Base-by-base conservation (phyloP, 2,113 vertebrate genomes). In the Macquaria australasica region DNA sequence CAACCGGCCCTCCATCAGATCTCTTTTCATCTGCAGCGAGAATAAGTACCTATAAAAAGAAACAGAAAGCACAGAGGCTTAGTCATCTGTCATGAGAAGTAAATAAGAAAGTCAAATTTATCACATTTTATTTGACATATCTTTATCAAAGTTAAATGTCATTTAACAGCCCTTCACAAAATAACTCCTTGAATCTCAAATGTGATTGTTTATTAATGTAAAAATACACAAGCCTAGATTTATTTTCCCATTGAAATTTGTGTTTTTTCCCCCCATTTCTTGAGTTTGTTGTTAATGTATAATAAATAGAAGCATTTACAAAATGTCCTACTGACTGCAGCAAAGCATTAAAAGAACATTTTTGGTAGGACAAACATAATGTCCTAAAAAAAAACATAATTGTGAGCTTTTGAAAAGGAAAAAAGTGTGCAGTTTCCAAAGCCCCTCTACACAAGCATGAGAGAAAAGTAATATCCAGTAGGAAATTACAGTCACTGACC, bases 1-100 rank as follows among this genome's bases (percentile, higher is more conserved):
- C 93, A 99, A 92, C 8, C 93, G 95, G 58, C 96, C 96, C 76
- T 99, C 98, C 45, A 95, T 95, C 76, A 99, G 90, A 93, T 99
- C 98, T 64, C 98, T 96, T 93, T 98, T 99, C 84, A 99, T 97
- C 89, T 99, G 98, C 89, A 98, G 83, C 0, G 97, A 97, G 90
- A 99, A 99, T 84, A 99, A 89, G 86, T 99, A 99, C 92, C 98
- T 99, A 88, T 11, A 87, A 41, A 88, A 63, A 81, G 31, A 31
- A n/a, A 21, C 8, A 6, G 48, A 14, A 37, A 45, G 5, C 25
- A 83, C 2, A 87, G 14, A 64, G 18, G 43, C 11, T 85, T 70
- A 82, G 37, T 34, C 64, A 72, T 82, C 55, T n/a, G 11, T 48
- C 41, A 72, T 53, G 43, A 45, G 7, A 43, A 56, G 20, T 23